Conservation (phyloP, 2,797 vertebrate species). For the Chelidonichthys spinosus region DNA sequence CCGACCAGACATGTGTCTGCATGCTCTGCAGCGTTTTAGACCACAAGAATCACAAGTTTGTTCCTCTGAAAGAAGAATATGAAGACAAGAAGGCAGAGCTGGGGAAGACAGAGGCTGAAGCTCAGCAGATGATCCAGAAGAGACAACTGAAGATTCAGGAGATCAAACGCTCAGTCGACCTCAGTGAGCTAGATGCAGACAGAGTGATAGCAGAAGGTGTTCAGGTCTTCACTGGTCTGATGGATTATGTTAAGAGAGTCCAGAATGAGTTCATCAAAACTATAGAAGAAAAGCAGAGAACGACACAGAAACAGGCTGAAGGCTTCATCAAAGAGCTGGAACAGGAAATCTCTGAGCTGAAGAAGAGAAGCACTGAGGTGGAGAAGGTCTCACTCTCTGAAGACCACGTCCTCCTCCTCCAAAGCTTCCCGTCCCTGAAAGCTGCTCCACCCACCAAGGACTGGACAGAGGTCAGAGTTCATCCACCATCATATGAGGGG, state of each 20-base stretch:
- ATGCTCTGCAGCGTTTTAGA: too few species aligned
- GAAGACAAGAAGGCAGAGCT: too few species aligned
- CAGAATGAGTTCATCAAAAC: background rate
- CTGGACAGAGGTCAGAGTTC: conserved; percentile 3
- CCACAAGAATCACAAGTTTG: too few species aligned
- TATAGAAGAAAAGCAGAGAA: background rate
- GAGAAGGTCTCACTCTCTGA: background rate
- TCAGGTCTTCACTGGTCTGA: background rate
- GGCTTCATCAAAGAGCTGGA: background rate
- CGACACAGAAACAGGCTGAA: background rate
- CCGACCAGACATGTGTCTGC: too few species aligned
- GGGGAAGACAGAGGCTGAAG: too few species aligned
- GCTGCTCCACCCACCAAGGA: background rate
- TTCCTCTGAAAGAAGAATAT: too few species aligned
- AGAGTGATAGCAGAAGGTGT: conserved; percentile 8
- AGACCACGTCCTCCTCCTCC: too few species aligned
- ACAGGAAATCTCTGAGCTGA: too few species aligned
- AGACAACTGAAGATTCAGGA: too few species aligned
- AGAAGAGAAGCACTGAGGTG: background rate
- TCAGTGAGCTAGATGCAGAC: background rate
- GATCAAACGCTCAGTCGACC: too few species aligned
- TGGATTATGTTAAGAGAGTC: background rate
- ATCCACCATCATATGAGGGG: background rate
- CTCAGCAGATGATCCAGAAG: too few species aligned
- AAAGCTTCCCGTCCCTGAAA: too few species aligned